phyloP scores from a whole-genome alignment of 2,888 invertebrate genomes.

The Luperina nickerlii region DNA sequence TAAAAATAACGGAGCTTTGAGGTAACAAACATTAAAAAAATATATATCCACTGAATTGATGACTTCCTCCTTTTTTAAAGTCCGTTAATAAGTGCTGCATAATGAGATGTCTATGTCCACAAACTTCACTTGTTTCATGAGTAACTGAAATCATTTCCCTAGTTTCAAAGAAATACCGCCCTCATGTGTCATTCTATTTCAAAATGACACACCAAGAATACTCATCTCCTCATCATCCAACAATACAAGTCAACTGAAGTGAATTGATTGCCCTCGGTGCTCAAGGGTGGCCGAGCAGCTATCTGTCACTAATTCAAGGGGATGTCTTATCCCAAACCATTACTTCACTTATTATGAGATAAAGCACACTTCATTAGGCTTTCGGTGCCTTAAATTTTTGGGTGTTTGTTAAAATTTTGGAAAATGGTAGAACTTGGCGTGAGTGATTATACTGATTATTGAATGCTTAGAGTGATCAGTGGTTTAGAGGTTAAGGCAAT shows the following conservation, averaged over 20 bases:
- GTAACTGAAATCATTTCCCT: neutral
- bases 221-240: constrained; percentile 5
- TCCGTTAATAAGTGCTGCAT: too few relatives aligned
- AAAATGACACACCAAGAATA: constrained; percentile 4
- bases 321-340: constrained; percentile 42
- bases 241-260: constrained; percentile 34
- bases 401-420: neutral
- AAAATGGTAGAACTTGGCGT: neutral
- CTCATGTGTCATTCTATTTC: neutral
- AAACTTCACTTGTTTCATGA: neutral
- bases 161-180: neutral
- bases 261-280: constrained; percentile 36
- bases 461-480: neutral
- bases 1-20: too few relatives aligned
- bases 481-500: neutral
- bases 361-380: constrained; percentile 46
- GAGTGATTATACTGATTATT: neutral
- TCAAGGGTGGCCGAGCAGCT: constrained; percentile 5
- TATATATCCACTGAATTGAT: too few relatives aligned
- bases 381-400: neutral
- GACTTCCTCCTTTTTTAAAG: too few relatives aligned
- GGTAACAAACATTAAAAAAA: too few relatives aligned
- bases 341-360: constrained; percentile 42
- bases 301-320: constrained; percentile 51
- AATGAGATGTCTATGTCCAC: neutral